These are phyloP conservation scores for Sclerurus mexicanus DNA, from an alignment of 2,113 vertebrate species.

Conservation along the genomic window DNA sequence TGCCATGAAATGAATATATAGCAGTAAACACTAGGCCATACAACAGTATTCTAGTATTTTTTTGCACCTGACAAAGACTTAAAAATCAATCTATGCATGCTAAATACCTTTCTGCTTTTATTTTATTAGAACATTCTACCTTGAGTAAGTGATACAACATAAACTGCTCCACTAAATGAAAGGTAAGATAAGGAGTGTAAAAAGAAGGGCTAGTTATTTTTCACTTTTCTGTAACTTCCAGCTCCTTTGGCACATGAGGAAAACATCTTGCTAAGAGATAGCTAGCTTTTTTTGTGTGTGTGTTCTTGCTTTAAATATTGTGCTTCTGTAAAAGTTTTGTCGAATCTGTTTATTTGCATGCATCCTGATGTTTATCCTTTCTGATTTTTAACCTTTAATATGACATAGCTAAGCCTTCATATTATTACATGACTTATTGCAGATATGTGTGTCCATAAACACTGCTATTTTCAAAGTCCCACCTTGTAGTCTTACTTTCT, in stretches of 20 bases:
- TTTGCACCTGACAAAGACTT: not conserved
- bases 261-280: not conserved
- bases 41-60: not conserved
- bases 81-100: not conserved
- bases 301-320: not conserved
- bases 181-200: not conserved
- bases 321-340: not conserved
- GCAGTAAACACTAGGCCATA: not conserved
- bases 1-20: not conserved
- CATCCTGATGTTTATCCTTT: not conserved
- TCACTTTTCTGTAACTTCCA: not conserved
- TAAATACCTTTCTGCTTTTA: not conserved
- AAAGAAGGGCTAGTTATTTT: not conserved
- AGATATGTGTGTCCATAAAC: not conserved
- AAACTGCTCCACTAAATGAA: not conserved
- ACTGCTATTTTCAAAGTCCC: not conserved
- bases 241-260: not conserved
- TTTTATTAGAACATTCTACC: not conserved
- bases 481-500: not conserved
- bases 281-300: not conserved
- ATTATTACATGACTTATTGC: not conserved
- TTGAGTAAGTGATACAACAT: not conserved
- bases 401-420: not conserved
- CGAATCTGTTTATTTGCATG: not conserved
- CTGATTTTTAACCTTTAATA: not conserved